A percentile compares a stretch with the other conserved stretches of the same genome.
These are phyloP conservation scores for Phortica okadai DNA, from an alignment of 2,888 invertebrate genomes.

Conservation along the genomic window DNA sequence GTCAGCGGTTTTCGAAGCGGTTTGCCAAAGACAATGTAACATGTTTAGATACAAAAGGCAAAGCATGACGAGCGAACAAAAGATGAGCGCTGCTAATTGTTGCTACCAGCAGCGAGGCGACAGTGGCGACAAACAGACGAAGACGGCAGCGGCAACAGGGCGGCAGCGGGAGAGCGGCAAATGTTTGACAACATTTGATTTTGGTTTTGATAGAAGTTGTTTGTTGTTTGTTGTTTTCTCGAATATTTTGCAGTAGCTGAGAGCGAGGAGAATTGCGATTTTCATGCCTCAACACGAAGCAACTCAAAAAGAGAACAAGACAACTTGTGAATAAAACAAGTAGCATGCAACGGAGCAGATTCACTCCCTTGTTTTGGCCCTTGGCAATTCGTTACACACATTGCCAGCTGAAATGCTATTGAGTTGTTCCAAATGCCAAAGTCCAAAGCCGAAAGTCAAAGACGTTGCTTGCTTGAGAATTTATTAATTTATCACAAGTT, in stretches of 20 bases:
- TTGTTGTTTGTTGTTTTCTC: constrained; percentile 36
- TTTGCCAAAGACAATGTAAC: constrained; percentile 50
- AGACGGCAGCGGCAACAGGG: constrained; percentile 37
- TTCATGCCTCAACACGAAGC: constrained; percentile 49
- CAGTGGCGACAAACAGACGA: constrained; percentile 40
- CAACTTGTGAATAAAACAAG: neutral
- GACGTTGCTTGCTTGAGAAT: constrained; percentile 20
- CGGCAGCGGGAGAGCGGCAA: constrained; percentile 42
- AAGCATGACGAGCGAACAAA: constrained; percentile 1
- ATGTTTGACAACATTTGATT: constrained; percentile 62
- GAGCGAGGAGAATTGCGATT: constrained; percentile 64
- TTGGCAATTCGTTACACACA: constrained; percentile 19
- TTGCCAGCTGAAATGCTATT: neutral
- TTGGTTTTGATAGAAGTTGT: constrained; percentile 13
- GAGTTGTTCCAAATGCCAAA: neutral
- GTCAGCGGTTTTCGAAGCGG: constrained; percentile 66
- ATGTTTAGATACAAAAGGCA: constrained; percentile 5
- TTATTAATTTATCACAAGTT: constrained; percentile 54
- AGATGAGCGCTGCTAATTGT: constrained; percentile 52
- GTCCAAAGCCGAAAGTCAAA: neutral
- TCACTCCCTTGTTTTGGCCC: constrained; percentile 1
- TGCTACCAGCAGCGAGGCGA: constrained; percentile 30
- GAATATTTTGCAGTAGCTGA: constrained; percentile 38
- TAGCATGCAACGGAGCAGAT: neutral
- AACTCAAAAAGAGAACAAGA: neutral